Conservation (phyloP, 2,888 invertebrate genomes). For the Psylliodes chrysocephalus region DNA sequence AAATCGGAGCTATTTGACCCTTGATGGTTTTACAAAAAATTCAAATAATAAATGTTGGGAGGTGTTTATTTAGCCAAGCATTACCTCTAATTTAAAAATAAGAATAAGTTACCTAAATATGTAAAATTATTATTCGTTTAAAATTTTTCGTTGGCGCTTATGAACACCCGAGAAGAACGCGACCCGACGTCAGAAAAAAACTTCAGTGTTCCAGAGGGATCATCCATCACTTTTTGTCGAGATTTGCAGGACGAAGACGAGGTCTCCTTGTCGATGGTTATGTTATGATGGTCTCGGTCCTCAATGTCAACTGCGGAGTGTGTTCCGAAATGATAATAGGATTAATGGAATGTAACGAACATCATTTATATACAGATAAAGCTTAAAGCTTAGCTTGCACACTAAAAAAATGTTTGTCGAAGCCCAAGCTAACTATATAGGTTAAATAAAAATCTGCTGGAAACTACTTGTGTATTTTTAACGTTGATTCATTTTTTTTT, state of each 20-base stretch:
- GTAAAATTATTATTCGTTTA: too few species aligned
- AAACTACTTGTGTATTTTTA: not conserved
- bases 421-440: not conserved
- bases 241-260: constrained; percentile 53
- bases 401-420: constrained; percentile 1
- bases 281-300: constrained; percentile 13
- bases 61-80: too few species aligned
- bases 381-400: constrained; percentile 4
- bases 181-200: constrained; percentile 47
- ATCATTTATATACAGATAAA: constrained; percentile 17
- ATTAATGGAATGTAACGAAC: constrained; percentile 24
- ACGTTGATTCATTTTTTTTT: too few species aligned
- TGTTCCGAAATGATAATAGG: constrained; percentile 18
- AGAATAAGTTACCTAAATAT: too few species aligned
- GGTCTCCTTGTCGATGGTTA: constrained; percentile 18
- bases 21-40: too few species aligned
- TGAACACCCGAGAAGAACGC: constrained; percentile 22
- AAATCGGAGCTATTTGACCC: too few species aligned
- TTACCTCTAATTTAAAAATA: too few species aligned
- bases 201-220: constrained; percentile 59
- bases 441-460: not conserved
- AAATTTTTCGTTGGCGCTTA: not conserved
- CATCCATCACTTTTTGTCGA: constrained; percentile 62
- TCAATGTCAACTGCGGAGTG: constrained; percentile 16
- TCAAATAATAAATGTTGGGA: too few species aligned